phyloP scores from a whole-genome alignment of 2,797 vertebrate species.

The Poecilia picta region DNA sequence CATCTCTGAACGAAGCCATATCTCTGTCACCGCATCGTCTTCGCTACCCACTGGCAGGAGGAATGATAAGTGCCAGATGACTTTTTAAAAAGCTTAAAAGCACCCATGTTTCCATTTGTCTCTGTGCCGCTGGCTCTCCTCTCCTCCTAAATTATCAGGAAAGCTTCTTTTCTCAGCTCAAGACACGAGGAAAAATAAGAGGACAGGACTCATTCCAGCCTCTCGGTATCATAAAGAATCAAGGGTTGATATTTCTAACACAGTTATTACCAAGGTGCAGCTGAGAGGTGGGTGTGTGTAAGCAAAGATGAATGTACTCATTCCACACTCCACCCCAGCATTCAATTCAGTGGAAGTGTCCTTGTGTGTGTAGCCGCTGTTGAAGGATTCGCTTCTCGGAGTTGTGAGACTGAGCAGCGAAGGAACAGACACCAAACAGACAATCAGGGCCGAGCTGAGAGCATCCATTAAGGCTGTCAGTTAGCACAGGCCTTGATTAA shows the following conservation, averaged over 20 bases:
- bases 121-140: conserved; percentile 21
- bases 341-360: conserved; percentile 63
- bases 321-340: conserved; percentile 47
- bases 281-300: conserved; percentile 52
- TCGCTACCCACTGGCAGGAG: conserved; percentile 35
- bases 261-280: conserved; percentile 42
- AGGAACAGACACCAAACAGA: conserved; percentile 68
- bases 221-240: conserved; percentile 43
- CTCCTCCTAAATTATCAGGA: conserved; percentile 37
- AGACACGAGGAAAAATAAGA: conserved; percentile 19
- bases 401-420: conserved; percentile 44
- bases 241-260: conserved; percentile 47
- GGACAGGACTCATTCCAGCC: conserved; percentile 21
- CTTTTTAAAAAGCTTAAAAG: conserved; percentile 59
- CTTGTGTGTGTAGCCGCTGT: conserved; percentile 54
- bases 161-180: conserved; percentile 17
- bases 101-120: conserved; percentile 41
- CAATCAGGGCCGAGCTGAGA: conserved; percentile 71
- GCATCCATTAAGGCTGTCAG: conserved; percentile 79
- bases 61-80: conserved; percentile 51
- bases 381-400: conserved; percentile 73
- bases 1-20: conserved; percentile 53
- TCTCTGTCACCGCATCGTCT: conserved; percentile 48
- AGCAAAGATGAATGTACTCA: conserved; percentile 59
- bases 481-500: conserved; percentile 75